phyloP scores from a whole-genome alignment of 2,797 vertebrate genomes.

The Melanotaenia pygmaea region DNA sequence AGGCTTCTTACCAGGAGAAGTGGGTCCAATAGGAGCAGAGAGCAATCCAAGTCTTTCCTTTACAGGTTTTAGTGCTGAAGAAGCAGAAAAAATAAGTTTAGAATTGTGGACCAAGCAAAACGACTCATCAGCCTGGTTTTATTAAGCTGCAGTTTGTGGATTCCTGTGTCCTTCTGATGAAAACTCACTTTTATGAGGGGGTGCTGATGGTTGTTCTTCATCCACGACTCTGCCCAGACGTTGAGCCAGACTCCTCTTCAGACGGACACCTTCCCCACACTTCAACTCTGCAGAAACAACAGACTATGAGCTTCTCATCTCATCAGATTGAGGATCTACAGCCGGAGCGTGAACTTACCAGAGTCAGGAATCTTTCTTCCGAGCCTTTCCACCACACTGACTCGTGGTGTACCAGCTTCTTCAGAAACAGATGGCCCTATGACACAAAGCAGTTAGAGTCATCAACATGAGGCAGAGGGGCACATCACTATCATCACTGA shows the following conservation, averaged over 20 bases:
- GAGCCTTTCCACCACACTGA: conserved; percentile 68
- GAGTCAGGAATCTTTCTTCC: conserved; percentile 62
- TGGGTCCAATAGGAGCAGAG: conserved; percentile 49
- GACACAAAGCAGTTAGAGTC: neutral
- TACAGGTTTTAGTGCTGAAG: conserved; percentile 81
- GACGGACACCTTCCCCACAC: conserved; percentile 55
- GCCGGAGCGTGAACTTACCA: conserved; percentile 53
- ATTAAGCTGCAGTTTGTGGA: neutral
- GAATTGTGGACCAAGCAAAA: neutral
- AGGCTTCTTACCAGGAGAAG: conserved; percentile 74
- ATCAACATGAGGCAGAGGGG: neutral
- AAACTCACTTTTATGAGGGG: conserved; percentile 82
- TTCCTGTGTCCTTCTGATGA: neutral
- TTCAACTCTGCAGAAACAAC: conserved; percentile 53
- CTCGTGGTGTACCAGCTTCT: conserved; percentile 51
- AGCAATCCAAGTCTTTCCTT: conserved; percentile 87
- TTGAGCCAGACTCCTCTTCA: conserved; percentile 86
- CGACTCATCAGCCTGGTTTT: no score
- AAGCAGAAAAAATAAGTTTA: conserved; percentile 26
- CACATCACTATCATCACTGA: neutral
- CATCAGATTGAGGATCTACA: neutral
- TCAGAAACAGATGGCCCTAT: conserved; percentile 48
- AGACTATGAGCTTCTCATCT: conserved; percentile 10
- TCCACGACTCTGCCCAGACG: conserved; percentile 88
- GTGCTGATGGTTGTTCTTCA: conserved; percentile 57